These are phyloP conservation scores for Solenodon paradoxus DNA, from an alignment of 2,113 vertebrate species.

Conservation along the genomic window DNA sequence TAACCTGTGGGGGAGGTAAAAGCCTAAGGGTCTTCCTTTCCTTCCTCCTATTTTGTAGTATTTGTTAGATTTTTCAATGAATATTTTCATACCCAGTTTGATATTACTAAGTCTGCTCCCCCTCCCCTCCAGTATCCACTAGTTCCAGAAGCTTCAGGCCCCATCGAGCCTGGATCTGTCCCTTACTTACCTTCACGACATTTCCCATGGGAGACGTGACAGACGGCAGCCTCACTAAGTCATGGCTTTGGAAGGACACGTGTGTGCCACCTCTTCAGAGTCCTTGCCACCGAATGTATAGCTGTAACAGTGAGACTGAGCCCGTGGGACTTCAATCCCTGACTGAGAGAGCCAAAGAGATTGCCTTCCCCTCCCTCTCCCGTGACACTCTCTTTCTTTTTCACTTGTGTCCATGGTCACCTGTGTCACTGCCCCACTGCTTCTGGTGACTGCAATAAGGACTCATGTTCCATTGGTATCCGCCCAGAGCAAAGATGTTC, in stretches of 20 bases:
- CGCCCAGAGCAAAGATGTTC: neutral
- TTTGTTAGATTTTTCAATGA: neutral
- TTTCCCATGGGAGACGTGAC: neutral
- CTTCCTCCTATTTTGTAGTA: neutral
- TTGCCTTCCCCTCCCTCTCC: neutral
- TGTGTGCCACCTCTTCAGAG: neutral
- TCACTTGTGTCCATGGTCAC: too few relatives aligned
- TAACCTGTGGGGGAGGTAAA: neutral
- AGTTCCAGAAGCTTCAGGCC: neutral
- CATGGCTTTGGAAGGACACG: neutral
- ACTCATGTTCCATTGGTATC: rapidly evolving
- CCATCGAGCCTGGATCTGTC: neutral
- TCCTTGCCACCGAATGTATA: neutral
- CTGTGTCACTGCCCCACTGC: neutral
- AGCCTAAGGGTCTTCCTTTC: neutral
- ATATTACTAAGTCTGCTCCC: neutral
- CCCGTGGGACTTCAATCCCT: neutral
- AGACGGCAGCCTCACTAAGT: neutral
- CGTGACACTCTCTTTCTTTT: neutral
- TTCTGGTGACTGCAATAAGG: neutral
- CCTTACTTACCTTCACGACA: too few relatives aligned
- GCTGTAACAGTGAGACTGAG: neutral
- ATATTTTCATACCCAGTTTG: neutral
- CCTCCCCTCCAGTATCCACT: neutral
- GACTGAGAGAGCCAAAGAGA: neutral